Evolutionary conservation across 2,888 invertebrate genomes (phyloP).

Genomic region (Diogma glabrata): DNA sequence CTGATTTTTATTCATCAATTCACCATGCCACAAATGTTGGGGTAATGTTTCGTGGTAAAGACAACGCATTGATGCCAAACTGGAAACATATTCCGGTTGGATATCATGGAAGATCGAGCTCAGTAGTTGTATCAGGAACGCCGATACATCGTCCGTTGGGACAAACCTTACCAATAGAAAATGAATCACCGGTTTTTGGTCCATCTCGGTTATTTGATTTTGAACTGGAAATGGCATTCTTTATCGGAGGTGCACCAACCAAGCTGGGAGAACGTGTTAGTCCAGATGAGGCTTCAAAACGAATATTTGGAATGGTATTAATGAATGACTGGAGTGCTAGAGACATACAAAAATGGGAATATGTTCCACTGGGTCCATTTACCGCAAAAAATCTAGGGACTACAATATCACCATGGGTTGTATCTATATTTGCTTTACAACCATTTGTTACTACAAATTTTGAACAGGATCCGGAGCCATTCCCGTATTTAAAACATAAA

Average conservation of each 20-base stretch:
- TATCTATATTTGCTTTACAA: conserved; percentile 82
- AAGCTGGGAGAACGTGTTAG: conserved; percentile 70
- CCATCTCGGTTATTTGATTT: conserved; percentile 86
- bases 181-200: conserved; percentile 73
- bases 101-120: conserved; percentile 95
- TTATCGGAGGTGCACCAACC: conserved; percentile 80
- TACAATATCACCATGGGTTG: conserved; percentile 93
- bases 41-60: conserved; percentile 91
- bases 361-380: conserved; percentile 94
- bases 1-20: conserved; percentile 96
- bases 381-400: conserved; percentile 94
- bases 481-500: conserved; percentile 75
- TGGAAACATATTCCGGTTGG: conserved; percentile 97
- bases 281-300: conserved; percentile 70
- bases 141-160: conserved; percentile 82
- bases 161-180: conserved; percentile 78
- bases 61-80: conserved; percentile 91
- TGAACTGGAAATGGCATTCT: conserved; percentile 95
- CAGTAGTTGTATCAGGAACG: conserved; percentile 89
- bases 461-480: conserved; percentile 73
- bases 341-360: conserved; percentile 99
- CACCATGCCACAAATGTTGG: conserved; percentile 98
- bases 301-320: conserved; percentile 92
- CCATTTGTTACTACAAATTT: conserved; percentile 77
- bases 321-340: conserved; percentile 99